Conservation (phyloP, 1,140 invertebrate genomes). For the Tenebrio molitor region DNA sequence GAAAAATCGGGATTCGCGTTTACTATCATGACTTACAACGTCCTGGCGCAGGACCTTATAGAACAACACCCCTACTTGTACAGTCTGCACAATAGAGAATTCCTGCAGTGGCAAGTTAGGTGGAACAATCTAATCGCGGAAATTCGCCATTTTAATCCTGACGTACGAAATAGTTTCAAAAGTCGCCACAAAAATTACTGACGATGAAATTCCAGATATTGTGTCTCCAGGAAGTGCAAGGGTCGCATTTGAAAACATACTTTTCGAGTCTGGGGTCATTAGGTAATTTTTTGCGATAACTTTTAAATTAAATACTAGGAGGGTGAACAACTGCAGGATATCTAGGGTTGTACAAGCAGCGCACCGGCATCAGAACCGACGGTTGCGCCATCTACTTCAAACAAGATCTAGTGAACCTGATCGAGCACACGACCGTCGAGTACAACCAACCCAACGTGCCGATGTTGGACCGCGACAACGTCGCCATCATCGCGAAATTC, state of each 20-base stretch:
- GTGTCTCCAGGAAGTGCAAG: constrained; percentile 90
- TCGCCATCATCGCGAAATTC: constrained; percentile 86
- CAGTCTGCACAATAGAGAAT: constrained; percentile 69
- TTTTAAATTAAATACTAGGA: too few relatives aligned
- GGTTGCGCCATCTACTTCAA: constrained; percentile 90
- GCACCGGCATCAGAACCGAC: constrained; percentile 78
- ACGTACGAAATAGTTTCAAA: too few relatives aligned
- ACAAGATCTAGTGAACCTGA: constrained; percentile 72
- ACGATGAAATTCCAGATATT: constrained; percentile 73
- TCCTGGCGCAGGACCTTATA: constrained; percentile 87
- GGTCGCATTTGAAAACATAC: constrained; percentile 70
- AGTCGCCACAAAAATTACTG: too few relatives aligned
- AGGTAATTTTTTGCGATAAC: too few relatives aligned
- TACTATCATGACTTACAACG: constrained; percentile 85
- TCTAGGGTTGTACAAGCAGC: constrained; percentile 78
- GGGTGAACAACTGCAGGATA: constrained; percentile 68
- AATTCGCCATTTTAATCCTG: constrained; percentile 77
- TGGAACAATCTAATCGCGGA: constrained; percentile 78
- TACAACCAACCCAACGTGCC: constrained; percentile 68
- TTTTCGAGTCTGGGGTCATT: constrained; percentile 21
- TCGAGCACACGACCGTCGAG: constrained; percentile 75
- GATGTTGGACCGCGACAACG: constrained; percentile 88
- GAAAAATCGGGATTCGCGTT: constrained; percentile 57
- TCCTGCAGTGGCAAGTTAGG: constrained; percentile 80
- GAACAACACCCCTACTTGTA: constrained; percentile 84